Percentiles rank a stretch among this genome's conserved stretches.
Conservation (phyloP, 2,797 vertebrate genomes). For the Syngnathus acus region DNA sequence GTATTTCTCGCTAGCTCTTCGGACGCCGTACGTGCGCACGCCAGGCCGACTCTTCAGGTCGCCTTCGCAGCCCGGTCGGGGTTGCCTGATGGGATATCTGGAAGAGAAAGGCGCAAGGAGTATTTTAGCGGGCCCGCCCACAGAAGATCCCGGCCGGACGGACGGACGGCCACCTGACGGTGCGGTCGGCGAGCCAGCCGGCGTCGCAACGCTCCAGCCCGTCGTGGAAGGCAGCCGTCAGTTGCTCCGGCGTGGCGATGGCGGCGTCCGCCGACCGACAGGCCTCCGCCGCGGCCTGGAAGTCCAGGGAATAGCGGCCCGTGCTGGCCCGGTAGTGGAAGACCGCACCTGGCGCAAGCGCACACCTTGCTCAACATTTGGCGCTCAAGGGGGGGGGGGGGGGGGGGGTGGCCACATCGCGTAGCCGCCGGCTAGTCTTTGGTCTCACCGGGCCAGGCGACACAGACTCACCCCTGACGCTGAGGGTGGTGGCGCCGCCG, state of each 20-base stretch:
- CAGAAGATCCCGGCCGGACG: too few species aligned
- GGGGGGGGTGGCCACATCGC: too few species aligned
- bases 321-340: conserved; percentile 83
- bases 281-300: conserved; percentile 66
- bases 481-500: conserved; percentile 66
- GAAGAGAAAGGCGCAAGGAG: too few species aligned
- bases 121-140: too few species aligned
- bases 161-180: conserved; percentile 68
- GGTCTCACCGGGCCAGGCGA: neutral
- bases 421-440: too few species aligned
- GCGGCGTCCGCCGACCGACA: conserved; percentile 69
- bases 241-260: conserved; percentile 81
- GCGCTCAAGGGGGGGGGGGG: neutral
- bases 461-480: conserved; percentile 76
- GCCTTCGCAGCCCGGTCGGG: conserved; percentile 82
- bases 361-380: neutral
- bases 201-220: conserved; percentile 92
- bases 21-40: conserved; percentile 80
- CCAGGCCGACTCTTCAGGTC: conserved; percentile 78
- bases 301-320: conserved; percentile 82
- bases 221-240: conserved; percentile 82
- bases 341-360: conserved; percentile 77
- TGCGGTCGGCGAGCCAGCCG: conserved; percentile 87
- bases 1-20: conserved; percentile 76
- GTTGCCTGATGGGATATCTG: conserved; percentile 84